A percentile compares a stretch with the other conserved stretches of the same genome.
These are phyloP conservation scores for Patella depressa DNA, from an alignment of 2,888 invertebrate species.

Conservation along the genomic window DNA sequence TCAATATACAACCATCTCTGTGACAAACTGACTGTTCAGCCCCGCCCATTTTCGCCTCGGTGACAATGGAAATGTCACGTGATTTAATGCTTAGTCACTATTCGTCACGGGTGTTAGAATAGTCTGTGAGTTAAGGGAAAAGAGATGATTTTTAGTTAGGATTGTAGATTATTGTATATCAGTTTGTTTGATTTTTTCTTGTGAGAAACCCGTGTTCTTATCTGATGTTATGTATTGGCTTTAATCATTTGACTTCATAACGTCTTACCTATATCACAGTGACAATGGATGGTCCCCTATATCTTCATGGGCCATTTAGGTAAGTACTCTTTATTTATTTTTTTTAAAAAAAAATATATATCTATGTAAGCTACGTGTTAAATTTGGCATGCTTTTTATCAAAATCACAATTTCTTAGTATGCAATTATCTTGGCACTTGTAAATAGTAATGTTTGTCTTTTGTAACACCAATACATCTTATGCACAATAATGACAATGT, in stretches of 20 bases:
- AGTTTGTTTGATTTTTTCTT: not conserved
- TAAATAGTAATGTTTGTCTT: too few relatives aligned
- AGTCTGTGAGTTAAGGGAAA: not conserved
- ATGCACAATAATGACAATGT: too few relatives aligned
- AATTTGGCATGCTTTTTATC: too few relatives aligned
- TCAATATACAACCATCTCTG: not conserved
- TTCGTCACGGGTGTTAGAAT: conserved; percentile 6
- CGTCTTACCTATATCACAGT: too few relatives aligned
- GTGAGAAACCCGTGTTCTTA: too few relatives aligned
- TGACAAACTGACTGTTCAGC: not conserved
- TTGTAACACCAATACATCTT: too few relatives aligned
- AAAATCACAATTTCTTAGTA: too few relatives aligned
- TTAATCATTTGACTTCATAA: too few relatives aligned
- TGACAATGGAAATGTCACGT: conserved; percentile 6
- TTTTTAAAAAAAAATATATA: not conserved
- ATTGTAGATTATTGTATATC: conserved; percentile 6
- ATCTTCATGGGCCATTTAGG: conserved; percentile 28
- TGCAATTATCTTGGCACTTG: too few relatives aligned
- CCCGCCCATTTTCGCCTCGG: not conserved
- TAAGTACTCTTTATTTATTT: conserved; percentile 16
- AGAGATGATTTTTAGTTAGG: not conserved
- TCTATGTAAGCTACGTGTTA: too few relatives aligned
- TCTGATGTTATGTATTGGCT: too few relatives aligned
- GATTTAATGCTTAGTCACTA: conserved; percentile 12
- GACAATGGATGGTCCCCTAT: conserved; percentile 30